These are phyloP conservation scores for Hylomyscus alleni DNA, from an alignment of 2,797 vertebrate genomes.

Conservation along the genomic window DNA sequence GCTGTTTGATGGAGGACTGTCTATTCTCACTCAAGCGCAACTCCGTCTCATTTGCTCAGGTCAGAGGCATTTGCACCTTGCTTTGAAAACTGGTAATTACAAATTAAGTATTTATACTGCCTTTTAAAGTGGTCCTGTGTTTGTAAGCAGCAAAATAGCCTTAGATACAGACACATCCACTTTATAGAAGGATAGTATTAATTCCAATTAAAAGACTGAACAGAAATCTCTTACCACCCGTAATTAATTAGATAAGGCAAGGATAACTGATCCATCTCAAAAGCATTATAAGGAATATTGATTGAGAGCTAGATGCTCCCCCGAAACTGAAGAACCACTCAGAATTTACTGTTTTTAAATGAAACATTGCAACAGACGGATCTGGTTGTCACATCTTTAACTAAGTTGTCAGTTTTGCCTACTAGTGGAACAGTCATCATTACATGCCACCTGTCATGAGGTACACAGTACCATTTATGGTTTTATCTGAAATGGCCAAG, in stretches of 20 bases:
- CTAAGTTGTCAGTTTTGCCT: background rate
- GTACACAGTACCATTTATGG: background rate
- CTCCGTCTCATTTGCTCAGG: background rate
- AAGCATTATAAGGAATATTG: background rate
- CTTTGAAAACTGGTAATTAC: background rate
- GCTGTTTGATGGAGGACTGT: background rate
- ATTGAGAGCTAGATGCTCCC: background rate
- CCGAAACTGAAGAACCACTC: background rate
- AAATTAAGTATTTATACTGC: background rate
- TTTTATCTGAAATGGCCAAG: background rate
- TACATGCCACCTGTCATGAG: background rate
- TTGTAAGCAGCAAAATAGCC: background rate
- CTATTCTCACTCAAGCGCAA: background rate
- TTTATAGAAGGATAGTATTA: background rate
- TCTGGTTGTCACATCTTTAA: background rate
- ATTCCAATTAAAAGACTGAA: constrained; percentile 26
- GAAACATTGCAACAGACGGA: background rate
- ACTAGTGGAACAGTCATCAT: background rate
- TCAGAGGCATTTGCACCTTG: background rate
- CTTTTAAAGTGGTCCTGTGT: background rate
- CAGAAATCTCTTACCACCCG: background rate
- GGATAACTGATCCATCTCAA: background rate
- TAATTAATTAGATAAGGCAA: background rate
- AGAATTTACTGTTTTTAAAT: background rate
- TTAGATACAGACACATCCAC: background rate